phyloP scores from a whole-genome alignment of 2,888 invertebrate species.

The Plagodis dolabraria region DNA sequence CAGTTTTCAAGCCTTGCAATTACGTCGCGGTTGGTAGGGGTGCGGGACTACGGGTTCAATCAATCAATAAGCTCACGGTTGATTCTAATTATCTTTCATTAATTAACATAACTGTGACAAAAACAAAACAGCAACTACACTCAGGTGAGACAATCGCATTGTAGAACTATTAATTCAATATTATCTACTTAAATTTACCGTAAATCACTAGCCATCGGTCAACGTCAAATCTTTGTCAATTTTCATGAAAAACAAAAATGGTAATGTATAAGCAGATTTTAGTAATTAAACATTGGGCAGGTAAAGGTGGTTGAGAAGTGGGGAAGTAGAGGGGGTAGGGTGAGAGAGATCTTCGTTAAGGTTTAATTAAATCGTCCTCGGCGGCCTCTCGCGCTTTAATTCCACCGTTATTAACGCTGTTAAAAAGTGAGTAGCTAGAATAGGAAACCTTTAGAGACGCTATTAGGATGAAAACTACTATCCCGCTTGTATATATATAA shows the following conservation, averaged over 20 bases:
- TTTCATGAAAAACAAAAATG: conserved; percentile 9
- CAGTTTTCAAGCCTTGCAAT: no score
- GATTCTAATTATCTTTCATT: no score
- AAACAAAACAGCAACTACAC: no score
- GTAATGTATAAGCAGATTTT: conserved; percentile 54
- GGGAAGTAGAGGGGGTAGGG: conserved; percentile 3
- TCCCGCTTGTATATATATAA: no score
- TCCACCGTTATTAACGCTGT: conserved; percentile 86
- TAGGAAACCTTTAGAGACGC: neutral
- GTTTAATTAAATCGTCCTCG: conserved; percentile 84
- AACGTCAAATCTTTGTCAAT: neutral
- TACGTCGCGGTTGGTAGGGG: no score
- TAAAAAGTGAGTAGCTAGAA: conserved; percentile 75
- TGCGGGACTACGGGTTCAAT: no score
- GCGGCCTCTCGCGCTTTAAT: conserved; percentile 84
- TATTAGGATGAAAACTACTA: neutral
- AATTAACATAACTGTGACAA: no score
- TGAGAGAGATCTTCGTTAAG: conserved; percentile 73
- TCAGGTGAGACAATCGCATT: no score
- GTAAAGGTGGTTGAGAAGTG: conserved; percentile 59
- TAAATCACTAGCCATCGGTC: neutral
- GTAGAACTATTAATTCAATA: no score
- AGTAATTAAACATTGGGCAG: conserved; percentile 74
- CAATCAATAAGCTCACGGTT: no score
- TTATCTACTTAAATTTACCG: no score